Conservation (phyloP, 1,140 invertebrate genomes). For the Brachionus manjavacas region DNA sequence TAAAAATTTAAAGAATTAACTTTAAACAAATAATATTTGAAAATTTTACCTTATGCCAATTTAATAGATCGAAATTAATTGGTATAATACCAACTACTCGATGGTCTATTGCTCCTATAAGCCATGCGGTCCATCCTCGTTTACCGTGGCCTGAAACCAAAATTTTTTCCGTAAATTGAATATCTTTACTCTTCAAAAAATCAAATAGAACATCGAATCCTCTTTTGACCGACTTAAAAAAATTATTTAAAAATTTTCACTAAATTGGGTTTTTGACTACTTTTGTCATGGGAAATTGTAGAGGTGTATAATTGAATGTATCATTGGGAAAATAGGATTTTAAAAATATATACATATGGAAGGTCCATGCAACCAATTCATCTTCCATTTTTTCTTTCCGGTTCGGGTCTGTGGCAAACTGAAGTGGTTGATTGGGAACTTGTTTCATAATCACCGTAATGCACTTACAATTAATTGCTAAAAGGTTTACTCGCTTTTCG, state of each 20-base stretch:
- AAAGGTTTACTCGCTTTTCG: not conserved
- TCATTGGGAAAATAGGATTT: not conserved
- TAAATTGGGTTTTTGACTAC: not conserved
- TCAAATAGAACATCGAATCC: not conserved
- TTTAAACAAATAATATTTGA: not conserved
- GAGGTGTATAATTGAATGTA: not conserved
- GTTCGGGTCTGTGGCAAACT: not conserved
- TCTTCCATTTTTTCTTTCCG: not conserved
- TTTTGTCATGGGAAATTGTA: constrained; percentile 6
- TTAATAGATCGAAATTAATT: constrained; percentile 15
- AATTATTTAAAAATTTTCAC: not conserved
- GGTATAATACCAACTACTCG: not conserved
- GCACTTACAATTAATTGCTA: not conserved
- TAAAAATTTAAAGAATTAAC: too few relatives aligned
- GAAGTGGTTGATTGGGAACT: constrained; percentile 9
- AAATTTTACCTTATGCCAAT: constrained; percentile 22
- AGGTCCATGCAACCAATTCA: not conserved
- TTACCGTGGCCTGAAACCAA: constrained; percentile 7
- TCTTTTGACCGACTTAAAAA: not conserved
- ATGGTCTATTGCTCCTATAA: not conserved
- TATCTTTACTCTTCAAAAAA: not conserved
- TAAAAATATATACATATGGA: not conserved
- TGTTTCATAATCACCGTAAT: constrained; percentile 7
- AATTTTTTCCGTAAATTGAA: not conserved
- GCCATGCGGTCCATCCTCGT: constrained; percentile 15